Conservation (phyloP, 2,797 vertebrate species). For the Scyliorhinus canicula region DNA sequence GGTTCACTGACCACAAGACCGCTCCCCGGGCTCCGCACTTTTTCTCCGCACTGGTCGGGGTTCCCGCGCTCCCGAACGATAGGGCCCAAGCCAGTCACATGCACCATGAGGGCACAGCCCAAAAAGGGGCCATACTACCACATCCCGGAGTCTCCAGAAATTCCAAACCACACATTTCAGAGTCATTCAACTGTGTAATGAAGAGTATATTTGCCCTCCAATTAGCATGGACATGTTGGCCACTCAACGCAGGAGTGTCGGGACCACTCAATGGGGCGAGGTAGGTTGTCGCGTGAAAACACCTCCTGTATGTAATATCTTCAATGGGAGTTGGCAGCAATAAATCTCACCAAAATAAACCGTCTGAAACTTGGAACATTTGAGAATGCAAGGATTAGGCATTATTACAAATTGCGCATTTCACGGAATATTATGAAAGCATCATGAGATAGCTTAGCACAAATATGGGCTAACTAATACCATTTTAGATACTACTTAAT, state of each 20-base stretch:
- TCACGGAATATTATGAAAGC: background rate
- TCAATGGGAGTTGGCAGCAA: background rate
- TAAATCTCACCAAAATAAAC: background rate
- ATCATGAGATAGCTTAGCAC: background rate
- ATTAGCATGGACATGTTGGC: background rate
- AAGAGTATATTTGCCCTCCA: background rate
- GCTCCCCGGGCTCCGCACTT: too few relatives aligned
- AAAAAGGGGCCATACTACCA: too few relatives aligned
- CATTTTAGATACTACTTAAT: constrained; percentile 26
- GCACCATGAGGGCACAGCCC: too few relatives aligned
- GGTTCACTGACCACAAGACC: too few relatives aligned
- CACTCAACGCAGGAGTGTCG: background rate
- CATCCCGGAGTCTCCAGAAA: too few relatives aligned
- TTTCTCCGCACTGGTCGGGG: too few relatives aligned
- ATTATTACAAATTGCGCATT: background rate
- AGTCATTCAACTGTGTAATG: background rate
- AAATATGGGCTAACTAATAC: background rate
- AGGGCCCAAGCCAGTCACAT: too few relatives aligned
- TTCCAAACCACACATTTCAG: too few relatives aligned
- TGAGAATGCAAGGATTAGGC: background rate
- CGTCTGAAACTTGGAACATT: background rate
- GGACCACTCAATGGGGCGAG: background rate
- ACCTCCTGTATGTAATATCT: background rate
- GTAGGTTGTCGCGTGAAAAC: background rate
- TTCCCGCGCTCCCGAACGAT: too few relatives aligned